Percentiles rank a stretch among this genome's conserved stretches.
These are phyloP conservation scores for Caerostris darwini DNA, from an alignment of 1,140 invertebrate genomes.

Conservation along the genomic window DNA sequence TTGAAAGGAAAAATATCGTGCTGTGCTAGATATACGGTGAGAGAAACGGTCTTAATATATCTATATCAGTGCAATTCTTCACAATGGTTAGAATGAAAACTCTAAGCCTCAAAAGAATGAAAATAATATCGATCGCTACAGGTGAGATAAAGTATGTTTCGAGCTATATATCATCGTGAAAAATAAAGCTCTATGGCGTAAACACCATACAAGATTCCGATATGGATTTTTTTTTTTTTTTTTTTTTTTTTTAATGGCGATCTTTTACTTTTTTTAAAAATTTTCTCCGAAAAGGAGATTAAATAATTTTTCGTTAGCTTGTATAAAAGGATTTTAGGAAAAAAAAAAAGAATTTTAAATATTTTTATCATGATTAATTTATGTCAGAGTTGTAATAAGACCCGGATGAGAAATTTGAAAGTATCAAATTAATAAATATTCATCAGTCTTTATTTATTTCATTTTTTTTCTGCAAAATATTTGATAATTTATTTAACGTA, in stretches of 20 bases:
- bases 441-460: no score
- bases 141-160: conserved; percentile 31
- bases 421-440: no score
- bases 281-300: neutral
- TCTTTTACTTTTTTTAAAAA: neutral
- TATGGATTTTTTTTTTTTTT: neutral
- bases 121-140: neutral
- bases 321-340: neutral
- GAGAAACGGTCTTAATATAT: conserved; percentile 8
- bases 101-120: conserved; percentile 39
- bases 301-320: neutral
- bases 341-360: neutral
- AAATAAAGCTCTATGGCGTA: neutral
- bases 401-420: no score
- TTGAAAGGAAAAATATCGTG: conserved; percentile 48
- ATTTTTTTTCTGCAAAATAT: no score
- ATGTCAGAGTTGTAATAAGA: no score
- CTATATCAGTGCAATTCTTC: conserved; percentile 12
- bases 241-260: conserved; percentile 21
- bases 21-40: conserved; percentile 11
- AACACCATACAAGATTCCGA: conserved; percentile 11
- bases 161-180: conserved; percentile 2
- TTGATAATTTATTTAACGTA: no score
- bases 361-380: no score
- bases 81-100: conserved; percentile 47